Evolutionary conservation across 1,140 invertebrate species (phyloP).

Genomic region (silkworm (Bombyx mori)): ASM3026992v2 NC_085119.1:4450001-4450500

Average conservation of each 20-base stretch:
- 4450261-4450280: slow-evolving; percentile 7
- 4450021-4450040: too few species aligned
- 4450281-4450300: slow-evolving; percentile 34
- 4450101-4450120: too few species aligned
- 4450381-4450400: slow-evolving; percentile 28
- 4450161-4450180: background rate
- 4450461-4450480: too few species aligned
- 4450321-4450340: slow-evolving; percentile 29
- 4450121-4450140: too few species aligned
- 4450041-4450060: too few species aligned
- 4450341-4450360: slow-evolving; percentile 34
- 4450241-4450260: slow-evolving; percentile 4
- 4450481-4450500: too few species aligned
- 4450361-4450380: slow-evolving; percentile 41
- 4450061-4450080: too few species aligned
- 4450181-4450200: background rate
- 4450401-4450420: slow-evolving; percentile 4
- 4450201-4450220: background rate
- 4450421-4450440: background rate
- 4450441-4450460: too few species aligned
- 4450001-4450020: too few species aligned
- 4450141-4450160: too few species aligned
- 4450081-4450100: too few species aligned
- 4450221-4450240: background rate
- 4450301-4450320: slow-evolving; percentile 24